Percentiles rank a stretch among this genome's conserved stretches.
phyloP scores from a whole-genome alignment of 2,797 vertebrate genomes.

The Typhlichthys subterraneus region DNA sequence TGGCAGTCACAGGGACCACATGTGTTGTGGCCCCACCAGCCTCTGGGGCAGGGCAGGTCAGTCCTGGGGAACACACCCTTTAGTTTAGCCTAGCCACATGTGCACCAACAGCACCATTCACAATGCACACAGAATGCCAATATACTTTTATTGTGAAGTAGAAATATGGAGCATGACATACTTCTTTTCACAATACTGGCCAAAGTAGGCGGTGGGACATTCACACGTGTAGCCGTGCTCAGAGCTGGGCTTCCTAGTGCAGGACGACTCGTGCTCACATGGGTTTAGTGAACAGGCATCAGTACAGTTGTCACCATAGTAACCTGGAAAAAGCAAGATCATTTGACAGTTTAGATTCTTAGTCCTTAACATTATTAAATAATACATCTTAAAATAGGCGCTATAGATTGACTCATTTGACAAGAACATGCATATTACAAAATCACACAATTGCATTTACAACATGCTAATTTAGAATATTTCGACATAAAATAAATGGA shows the following conservation, averaged over 20 bases:
- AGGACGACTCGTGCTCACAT: conserved; percentile 86
- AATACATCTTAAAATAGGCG: too few species aligned
- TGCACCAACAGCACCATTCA: too few species aligned
- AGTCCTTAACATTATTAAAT: too few species aligned
- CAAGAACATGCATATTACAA: too few species aligned
- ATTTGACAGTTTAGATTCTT: too few species aligned
- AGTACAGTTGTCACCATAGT: conserved; percentile 87
- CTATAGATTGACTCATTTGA: too few species aligned
- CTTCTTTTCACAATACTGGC: conserved; percentile 93
- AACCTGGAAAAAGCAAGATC: conserved; percentile 72
- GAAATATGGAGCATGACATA: conserved; percentile 29
- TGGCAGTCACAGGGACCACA: conserved; percentile 93
- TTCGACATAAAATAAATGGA: too few species aligned
- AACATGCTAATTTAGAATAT: too few species aligned
- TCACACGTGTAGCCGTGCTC: conserved; percentile 85
- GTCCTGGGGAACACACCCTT: conserved; percentile 62
- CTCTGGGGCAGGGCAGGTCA: conserved; percentile 88
- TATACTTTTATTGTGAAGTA: too few species aligned
- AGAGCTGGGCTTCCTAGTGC: conserved; percentile 79
- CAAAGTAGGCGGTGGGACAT: conserved; percentile 87
- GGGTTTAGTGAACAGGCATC: conserved; percentile 89
- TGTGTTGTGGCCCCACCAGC: conserved; percentile 95
- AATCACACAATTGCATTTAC: too few species aligned
- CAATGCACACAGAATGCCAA: too few species aligned
- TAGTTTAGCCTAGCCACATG: too few species aligned